These are phyloP conservation scores for Leucosticte australis DNA, from an alignment of 2,113 vertebrate genomes.

Conservation along the genomic window DNA sequence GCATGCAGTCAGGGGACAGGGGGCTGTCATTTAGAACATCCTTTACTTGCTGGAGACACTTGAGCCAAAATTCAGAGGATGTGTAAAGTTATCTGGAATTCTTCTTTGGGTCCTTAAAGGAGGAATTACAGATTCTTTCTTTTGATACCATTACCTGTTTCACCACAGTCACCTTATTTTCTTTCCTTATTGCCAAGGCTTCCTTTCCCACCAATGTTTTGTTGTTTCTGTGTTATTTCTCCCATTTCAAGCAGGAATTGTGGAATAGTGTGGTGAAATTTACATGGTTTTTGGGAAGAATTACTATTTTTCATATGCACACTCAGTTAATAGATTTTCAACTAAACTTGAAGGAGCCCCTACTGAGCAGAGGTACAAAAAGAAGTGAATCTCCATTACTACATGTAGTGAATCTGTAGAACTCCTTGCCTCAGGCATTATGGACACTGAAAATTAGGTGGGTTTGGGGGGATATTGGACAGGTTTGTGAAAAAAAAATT, in stretches of 20 bases:
- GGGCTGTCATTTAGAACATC: conserved; percentile 4
- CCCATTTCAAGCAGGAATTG: neutral
- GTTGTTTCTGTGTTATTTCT: neutral
- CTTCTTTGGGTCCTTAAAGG: conserved; percentile 15
- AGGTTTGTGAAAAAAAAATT: neutral
- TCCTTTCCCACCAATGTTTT: rapidly evolving
- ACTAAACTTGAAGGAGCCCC: neutral
- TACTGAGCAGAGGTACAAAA: neutral
- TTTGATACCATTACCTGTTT: neutral
- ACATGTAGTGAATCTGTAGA: neutral
- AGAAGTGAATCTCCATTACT: neutral
- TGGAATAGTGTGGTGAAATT: neutral
- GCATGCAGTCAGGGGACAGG: conserved; percentile 39
- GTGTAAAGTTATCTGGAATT: neutral
- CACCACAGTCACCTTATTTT: neutral
- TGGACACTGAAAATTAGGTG: neutral
- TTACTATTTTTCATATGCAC: neutral
- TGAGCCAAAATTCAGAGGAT: conserved; percentile 11
- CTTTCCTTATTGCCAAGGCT: neutral
- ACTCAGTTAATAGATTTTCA: neutral
- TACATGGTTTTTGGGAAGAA: neutral
- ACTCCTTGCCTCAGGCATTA: neutral
- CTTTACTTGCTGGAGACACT: conserved; percentile 16
- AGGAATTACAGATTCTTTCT: neutral
- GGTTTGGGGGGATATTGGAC: neutral